A percentile compares a stretch with the other conserved stretches of the same genome.
Evolutionary conservation across 2,113 vertebrate genomes (phyloP).

Genomic region (Uria lomvia): DNA sequence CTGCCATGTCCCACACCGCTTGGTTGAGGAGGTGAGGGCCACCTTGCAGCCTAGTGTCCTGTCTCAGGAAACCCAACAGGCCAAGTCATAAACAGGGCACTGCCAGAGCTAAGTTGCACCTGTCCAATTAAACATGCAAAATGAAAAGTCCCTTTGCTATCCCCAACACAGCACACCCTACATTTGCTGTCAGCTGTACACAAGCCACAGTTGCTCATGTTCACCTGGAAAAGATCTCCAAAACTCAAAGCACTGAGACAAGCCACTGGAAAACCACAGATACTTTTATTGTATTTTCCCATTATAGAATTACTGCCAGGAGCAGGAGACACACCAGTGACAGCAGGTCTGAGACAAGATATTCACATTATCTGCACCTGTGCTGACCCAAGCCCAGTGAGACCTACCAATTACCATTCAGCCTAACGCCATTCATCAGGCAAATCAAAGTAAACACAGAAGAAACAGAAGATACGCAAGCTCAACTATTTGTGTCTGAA

Average conservation of each 20-base stretch:
- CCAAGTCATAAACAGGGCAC: neutral
- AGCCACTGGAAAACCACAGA: neutral
- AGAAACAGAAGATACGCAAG: neutral
- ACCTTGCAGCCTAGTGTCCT: neutral
- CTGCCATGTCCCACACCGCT: rapidly evolving
- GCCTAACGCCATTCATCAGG: neutral
- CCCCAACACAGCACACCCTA: neutral
- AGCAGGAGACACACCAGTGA: neutral
- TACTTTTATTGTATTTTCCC: neutral
- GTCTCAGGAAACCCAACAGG: neutral
- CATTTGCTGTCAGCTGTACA: neutral
- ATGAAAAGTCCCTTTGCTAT: neutral
- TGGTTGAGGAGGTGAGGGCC: neutral
- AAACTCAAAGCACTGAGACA: neutral
- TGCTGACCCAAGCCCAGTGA: neutral
- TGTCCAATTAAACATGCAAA: neutral
- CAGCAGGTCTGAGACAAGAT: neutral
- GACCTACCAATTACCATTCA: neutral
- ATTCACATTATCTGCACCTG: neutral
- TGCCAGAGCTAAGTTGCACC: neutral
- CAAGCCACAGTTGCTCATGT: neutral
- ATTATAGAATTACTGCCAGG: neutral
- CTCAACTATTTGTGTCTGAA: neutral
- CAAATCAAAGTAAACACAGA: neutral
- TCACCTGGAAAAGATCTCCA: neutral